Percentiles rank a stretch among this genome's conserved stretches.
Conservation (phyloP, 2,113 vertebrate species). For the Chrysemys picta region DNA sequence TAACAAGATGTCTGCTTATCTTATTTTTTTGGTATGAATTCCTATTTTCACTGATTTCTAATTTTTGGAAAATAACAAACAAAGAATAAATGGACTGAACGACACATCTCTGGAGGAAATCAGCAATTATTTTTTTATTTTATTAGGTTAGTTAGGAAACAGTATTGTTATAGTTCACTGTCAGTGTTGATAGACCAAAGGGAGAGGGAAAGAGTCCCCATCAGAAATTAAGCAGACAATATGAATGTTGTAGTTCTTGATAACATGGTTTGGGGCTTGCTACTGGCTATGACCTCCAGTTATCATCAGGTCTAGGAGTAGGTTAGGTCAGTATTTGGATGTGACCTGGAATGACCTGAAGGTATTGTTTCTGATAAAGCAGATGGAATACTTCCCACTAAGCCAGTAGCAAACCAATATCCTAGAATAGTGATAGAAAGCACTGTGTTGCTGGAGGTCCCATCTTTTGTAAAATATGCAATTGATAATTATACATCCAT, state of each 20-base stretch:
- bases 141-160: slow-evolving; percentile 18
- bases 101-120: neutral
- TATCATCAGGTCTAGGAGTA: neutral
- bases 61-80: slow-evolving; percentile 9
- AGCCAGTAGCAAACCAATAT: neutral
- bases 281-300: slow-evolving; percentile 13
- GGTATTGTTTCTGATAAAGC: neutral
- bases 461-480: neutral
- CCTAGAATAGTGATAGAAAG: rapidly evolving
- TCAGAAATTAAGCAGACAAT: neutral
- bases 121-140: neutral
- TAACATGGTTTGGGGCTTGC: slow-evolving; percentile 12
- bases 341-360: neutral
- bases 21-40: slow-evolving; percentile 66
- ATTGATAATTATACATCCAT: neutral
- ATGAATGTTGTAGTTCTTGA: slow-evolving; percentile 31
- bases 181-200: slow-evolving; percentile 21
- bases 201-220: neutral
- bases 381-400: neutral
- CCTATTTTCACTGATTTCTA: slow-evolving; percentile 41
- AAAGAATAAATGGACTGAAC: neutral
- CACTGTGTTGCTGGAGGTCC: neutral
- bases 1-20: slow-evolving; percentile 73
- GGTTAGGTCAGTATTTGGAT: neutral
- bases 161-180: neutral